These are phyloP conservation scores for Volucella zonaria DNA, from an alignment of 2,888 invertebrate genomes.

Conservation along the genomic window DNA sequence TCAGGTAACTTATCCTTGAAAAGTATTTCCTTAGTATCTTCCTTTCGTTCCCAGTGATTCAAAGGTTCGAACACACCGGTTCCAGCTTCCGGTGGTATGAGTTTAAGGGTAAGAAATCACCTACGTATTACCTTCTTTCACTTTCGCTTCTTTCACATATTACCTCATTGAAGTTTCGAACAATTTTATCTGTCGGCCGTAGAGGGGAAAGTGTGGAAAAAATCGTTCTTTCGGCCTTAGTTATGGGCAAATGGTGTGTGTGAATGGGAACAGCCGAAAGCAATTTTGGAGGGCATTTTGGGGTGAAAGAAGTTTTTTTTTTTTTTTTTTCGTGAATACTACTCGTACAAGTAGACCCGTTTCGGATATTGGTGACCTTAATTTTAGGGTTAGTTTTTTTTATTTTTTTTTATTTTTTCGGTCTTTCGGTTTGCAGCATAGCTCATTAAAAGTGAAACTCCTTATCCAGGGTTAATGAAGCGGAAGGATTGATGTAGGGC, in stretches of 20 bases:
- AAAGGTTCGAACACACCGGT: background rate
- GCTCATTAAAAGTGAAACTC: conserved; percentile 56
- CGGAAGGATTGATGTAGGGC: conserved; percentile 57
- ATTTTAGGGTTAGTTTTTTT: conserved; percentile 21
- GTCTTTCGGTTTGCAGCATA: conserved; percentile 11
- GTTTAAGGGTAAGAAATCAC: conserved; percentile 32
- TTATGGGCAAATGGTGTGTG: conserved; percentile 7
- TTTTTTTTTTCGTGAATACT: background rate
- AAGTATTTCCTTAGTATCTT: conserved; percentile 5
- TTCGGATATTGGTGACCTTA: conserved; percentile 38
- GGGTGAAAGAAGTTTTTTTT: conserved; percentile 3
- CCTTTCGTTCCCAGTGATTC: background rate
- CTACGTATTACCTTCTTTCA: conserved; percentile 27
- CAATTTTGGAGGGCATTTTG: conserved; percentile 39
- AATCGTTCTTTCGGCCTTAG: conserved; percentile 1
- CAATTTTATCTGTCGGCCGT: conserved; percentile 37
- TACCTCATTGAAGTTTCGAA: conserved; percentile 46
- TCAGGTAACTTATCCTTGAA: conserved; percentile 11
- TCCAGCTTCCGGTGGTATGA: background rate
- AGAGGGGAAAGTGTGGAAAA: background rate
- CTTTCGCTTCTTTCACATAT: conserved; percentile 17
- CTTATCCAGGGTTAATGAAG: conserved; percentile 56
- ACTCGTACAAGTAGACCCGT: background rate
- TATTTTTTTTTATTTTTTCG: conserved; percentile 2
- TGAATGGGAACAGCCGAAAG: conserved; percentile 21